These are phyloP conservation scores for Lutraria rhynchaena DNA, from an alignment of 1,140 invertebrate species.

Conservation along the genomic window DNA sequence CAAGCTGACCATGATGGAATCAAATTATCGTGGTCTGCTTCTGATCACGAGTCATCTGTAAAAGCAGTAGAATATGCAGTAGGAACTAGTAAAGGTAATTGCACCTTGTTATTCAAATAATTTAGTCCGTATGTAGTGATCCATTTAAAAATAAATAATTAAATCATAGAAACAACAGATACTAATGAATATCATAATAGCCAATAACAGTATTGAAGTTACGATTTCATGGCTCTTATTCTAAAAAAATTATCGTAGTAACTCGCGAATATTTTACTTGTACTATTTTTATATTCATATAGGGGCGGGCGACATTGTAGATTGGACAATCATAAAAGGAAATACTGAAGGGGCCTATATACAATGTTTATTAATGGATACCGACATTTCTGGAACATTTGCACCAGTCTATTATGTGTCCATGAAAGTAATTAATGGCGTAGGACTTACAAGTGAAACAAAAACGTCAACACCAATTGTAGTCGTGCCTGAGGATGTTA, in stretches of 20 bases:
- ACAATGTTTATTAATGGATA: slow-evolving; percentile 46
- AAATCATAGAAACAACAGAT: too few relatives aligned
- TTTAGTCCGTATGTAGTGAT: too few relatives aligned
- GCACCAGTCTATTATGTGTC: slow-evolving; percentile 64
- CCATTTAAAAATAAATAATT: too few relatives aligned
- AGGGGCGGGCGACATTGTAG: too few relatives aligned
- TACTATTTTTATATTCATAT: too few relatives aligned
- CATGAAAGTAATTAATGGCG: slow-evolving; percentile 61
- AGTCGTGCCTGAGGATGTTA: slow-evolving; percentile 57
- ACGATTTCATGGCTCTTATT: too few relatives aligned
- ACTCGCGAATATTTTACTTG: too few relatives aligned
- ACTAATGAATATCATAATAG: too few relatives aligned
- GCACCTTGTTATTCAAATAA: too few relatives aligned
- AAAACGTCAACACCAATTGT: slow-evolving; percentile 53
- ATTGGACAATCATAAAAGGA: slow-evolving; percentile 45
- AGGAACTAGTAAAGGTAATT: slow-evolving; percentile 38
- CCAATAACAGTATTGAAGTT: too few relatives aligned
- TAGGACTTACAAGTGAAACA: slow-evolving; percentile 47
- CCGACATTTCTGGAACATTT: slow-evolving; percentile 16
- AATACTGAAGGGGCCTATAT: slow-evolving; percentile 51
- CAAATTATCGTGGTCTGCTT: slow-evolving; percentile 33
- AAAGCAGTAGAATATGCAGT: slow-evolving; percentile 28
- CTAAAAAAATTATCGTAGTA: too few relatives aligned
- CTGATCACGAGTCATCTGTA: slow-evolving; percentile 46
- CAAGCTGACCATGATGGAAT: slow-evolving; percentile 39